Evolutionary conservation across 2,888 invertebrate genomes (phyloP).

Genomic region (Aricia artaxerxes): DNA sequence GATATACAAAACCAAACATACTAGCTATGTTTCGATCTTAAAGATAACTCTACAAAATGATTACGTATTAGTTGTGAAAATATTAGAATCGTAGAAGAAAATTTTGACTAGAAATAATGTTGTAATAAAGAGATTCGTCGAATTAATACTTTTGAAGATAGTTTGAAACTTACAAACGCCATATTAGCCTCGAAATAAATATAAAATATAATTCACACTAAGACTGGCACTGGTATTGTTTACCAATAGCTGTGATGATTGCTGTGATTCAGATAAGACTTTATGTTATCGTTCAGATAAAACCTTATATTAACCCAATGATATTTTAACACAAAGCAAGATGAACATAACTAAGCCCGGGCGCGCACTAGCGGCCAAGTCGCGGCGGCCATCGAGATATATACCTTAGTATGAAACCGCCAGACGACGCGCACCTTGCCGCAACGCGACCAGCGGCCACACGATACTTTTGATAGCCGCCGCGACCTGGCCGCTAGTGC

Average conservation of each 20-base stretch:
- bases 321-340: background rate
- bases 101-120: constrained; percentile 78
- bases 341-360: background rate
- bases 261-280: background rate
- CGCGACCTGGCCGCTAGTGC: too few relatives aligned
- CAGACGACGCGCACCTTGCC: too few relatives aligned
- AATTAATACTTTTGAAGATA: constrained; percentile 63
- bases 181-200: constrained; percentile 61
- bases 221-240: background rate
- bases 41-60: constrained; percentile 11
- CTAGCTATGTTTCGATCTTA: background rate
- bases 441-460: too few relatives aligned
- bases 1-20: constrained; percentile 19
- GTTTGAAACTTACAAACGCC: background rate
- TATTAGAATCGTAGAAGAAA: constrained; percentile 56
- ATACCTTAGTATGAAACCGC: too few relatives aligned
- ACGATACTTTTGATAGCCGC: too few relatives aligned
- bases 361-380: too few relatives aligned
- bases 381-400: too few relatives aligned
- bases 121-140: constrained; percentile 78
- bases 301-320: too few relatives aligned
- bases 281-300: too few relatives aligned
- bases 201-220: background rate
- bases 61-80: constrained; percentile 26
- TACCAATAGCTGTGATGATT: background rate